Evolutionary conservation across 2,113 vertebrate genomes (phyloP).

Genomic region (Rhipidura dahli): DNA sequence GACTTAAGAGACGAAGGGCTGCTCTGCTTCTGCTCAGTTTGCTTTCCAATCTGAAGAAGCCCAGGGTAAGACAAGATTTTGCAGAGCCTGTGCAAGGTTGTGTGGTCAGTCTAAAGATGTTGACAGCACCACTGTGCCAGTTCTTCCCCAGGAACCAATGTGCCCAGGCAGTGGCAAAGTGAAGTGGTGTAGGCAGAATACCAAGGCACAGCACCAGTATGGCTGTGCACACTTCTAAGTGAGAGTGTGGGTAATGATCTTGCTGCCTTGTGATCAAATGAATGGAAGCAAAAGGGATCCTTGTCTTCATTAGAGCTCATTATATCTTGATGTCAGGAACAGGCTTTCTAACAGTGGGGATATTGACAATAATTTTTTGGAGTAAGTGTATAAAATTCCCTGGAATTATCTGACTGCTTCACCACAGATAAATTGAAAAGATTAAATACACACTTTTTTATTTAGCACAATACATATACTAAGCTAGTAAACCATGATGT

Average conservation of each 20-base stretch:
- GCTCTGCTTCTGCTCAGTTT: background rate
- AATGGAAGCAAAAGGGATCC: background rate
- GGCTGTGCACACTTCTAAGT: background rate
- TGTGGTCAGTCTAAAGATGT: background rate
- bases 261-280: background rate
- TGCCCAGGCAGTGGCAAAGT: rapidly evolving
- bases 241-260: background rate
- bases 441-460: background rate
- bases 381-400: background rate
- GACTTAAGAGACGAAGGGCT: background rate
- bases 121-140: background rate
- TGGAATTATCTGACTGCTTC: background rate
- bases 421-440: background rate
- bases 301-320: background rate
- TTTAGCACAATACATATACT: background rate
- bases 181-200: rapidly evolving
- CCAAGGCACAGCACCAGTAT: rapidly evolving
- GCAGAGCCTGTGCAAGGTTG: rapidly evolving
- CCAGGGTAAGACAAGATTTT: rapidly evolving
- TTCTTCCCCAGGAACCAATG: rapidly evolving
- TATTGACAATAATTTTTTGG: background rate
- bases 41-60: background rate
- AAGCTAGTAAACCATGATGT: background rate
- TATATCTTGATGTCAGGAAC: background rate
- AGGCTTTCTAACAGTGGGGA: background rate